These are phyloP conservation scores for Anarhynchus alexandrinus DNA, from an alignment of 2,113 vertebrate species.

Conservation along the genomic window DNA sequence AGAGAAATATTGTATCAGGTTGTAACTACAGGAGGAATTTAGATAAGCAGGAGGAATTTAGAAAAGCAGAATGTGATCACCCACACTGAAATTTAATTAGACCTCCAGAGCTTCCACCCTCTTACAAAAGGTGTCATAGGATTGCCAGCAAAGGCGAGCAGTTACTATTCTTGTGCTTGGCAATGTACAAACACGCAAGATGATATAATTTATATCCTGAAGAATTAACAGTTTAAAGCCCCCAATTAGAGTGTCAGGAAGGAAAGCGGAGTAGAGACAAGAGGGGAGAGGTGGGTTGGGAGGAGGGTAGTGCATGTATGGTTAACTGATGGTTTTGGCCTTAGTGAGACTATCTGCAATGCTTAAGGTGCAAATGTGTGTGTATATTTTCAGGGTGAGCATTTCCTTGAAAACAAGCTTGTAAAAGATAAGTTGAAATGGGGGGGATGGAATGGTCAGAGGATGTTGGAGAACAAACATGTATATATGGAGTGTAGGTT, in stretches of 20 bases:
- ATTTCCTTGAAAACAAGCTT: neutral
- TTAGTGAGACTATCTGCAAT: neutral
- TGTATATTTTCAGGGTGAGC: neutral
- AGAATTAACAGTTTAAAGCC: constrained; percentile 14
- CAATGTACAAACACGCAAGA: constrained; percentile 13
- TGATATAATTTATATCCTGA: constrained; percentile 37
- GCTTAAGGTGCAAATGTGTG: neutral
- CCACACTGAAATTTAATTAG: constrained; percentile 57
- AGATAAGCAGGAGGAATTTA: constrained; percentile 56
- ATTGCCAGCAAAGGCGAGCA: neutral
- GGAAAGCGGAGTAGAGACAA: neutral
- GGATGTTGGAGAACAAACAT: neutral
- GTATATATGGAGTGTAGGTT: neutral
- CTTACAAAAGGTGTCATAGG: constrained; percentile 11
- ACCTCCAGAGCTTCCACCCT: constrained; percentile 16
- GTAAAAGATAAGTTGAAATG: neutral
- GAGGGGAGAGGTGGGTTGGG: neutral
- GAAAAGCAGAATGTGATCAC: constrained; percentile 65
- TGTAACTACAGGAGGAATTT: constrained; percentile 57
- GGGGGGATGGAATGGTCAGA: neutral
- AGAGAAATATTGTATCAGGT: constrained; percentile 54
- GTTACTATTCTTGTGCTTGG: neutral
- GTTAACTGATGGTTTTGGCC: neutral
- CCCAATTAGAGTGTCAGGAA: constrained; percentile 10
- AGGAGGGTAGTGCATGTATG: neutral